A percentile compares a stretch with the other conserved stretches of the same genome.
Conservation (phyloP, 2,113 vertebrate genomes). For the Cromileptes altivelis region DNA sequence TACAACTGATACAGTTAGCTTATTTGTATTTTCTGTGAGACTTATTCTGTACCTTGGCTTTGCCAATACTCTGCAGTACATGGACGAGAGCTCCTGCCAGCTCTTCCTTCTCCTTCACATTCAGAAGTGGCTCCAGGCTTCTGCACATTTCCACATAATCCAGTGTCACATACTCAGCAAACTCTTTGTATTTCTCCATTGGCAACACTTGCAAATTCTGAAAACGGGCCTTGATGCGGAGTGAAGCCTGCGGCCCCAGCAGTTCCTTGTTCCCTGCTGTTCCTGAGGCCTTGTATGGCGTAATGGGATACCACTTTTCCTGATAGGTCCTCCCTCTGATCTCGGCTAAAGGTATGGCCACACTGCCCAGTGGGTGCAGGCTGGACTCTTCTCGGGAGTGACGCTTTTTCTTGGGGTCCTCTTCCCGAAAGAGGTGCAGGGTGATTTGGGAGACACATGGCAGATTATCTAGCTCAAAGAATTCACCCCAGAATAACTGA, state of each 20-base stretch:
- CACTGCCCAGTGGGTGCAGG: slow-evolving; percentile 83
- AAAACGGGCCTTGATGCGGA: slow-evolving; percentile 89
- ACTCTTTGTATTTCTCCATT: slow-evolving; percentile 94
- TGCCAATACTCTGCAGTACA: slow-evolving; percentile 92
- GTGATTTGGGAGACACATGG: slow-evolving; percentile 87
- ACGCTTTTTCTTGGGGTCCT: slow-evolving; percentile 86
- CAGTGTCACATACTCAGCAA: slow-evolving; percentile 93
- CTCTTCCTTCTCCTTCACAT: slow-evolving; percentile 92
- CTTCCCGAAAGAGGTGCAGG: slow-evolving; percentile 86
- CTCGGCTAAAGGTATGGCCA: slow-evolving; percentile 84
- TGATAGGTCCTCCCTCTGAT: slow-evolving; percentile 82
- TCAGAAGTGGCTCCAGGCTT: slow-evolving; percentile 88
- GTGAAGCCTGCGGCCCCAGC: slow-evolving; percentile 78
- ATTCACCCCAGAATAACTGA: slow-evolving; percentile 89
- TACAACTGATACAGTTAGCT: neutral
- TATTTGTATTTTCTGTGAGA: neutral
- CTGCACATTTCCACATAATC: slow-evolving; percentile 89
- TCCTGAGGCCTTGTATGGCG: slow-evolving; percentile 75
- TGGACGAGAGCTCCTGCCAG: slow-evolving; percentile 91
- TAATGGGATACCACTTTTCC: slow-evolving; percentile 89
- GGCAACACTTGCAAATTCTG: slow-evolving; percentile 91
- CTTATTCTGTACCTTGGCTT: slow-evolving; percentile 88
- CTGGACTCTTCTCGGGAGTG: slow-evolving; percentile 78
- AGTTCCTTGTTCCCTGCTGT: slow-evolving; percentile 77
- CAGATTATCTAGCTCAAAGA: slow-evolving; percentile 92